Percentiles rank a stretch among this genome's conserved stretches.
Evolutionary conservation across 2,113 vertebrate species (phyloP).

Genomic region (Ciconia boyciana): DNA sequence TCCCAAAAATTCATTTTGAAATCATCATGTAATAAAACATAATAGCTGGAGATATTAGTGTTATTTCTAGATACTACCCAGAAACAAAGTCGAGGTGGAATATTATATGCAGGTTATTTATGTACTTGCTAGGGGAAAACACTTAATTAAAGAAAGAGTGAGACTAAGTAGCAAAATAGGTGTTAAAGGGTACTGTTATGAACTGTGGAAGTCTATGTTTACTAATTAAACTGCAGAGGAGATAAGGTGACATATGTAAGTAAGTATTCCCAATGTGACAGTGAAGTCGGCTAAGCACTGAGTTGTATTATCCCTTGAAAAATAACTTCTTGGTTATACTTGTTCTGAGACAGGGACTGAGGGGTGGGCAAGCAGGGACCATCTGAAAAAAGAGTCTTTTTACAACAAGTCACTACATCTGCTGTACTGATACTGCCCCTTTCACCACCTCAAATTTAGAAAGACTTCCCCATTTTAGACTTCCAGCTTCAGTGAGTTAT

Average conservation of each 20-base stretch:
- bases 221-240: neutral
- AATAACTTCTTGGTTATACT: neutral
- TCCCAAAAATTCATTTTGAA: neutral
- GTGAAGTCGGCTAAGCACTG: neutral
- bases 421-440: neutral
- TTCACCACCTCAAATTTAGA: neutral
- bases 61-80: neutral
- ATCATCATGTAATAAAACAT: neutral
- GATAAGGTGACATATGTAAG: neutral
- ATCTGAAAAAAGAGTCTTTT: neutral
- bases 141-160: neutral
- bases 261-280: neutral
- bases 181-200: neutral
- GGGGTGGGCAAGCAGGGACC: neutral
- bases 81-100: neutral
- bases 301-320: neutral
- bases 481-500: neutral
- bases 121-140: neutral
- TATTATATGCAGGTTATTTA: neutral
- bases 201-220: neutral
- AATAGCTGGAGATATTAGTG: neutral
- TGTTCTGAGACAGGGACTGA: neutral
- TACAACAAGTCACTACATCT: neutral
- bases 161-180: neutral
- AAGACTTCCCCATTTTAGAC: neutral